A percentile compares a stretch with the other conserved stretches of the same genome.
Evolutionary conservation across 2,888 invertebrate species (phyloP).

Genomic region (Creontiades dilutus): DNA sequence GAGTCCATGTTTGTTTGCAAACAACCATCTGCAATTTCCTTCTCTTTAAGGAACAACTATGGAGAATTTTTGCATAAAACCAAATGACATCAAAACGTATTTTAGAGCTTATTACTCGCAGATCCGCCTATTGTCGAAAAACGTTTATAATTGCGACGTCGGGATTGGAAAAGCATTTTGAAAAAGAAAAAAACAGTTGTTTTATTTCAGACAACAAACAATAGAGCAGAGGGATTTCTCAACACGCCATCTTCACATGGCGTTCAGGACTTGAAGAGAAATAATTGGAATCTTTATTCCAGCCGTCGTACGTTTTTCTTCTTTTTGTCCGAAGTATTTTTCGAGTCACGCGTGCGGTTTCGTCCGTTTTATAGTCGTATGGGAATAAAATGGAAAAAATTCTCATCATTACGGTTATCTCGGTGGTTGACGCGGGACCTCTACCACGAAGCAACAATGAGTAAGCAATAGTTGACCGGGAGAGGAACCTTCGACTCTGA

Average conservation of each 20-base stretch:
- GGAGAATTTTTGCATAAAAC: no score
- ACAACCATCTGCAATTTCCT: no score
- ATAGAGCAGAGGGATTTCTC: slow-evolving; percentile 17
- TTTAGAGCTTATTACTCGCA: no score
- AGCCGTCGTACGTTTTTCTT: background rate
- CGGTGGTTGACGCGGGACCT: background rate
- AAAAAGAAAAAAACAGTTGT: background rate
- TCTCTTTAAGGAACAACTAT: no score
- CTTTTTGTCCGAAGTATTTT: background rate
- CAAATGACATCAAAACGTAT: no score
- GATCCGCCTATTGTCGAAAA: background rate
- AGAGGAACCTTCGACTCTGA: no score
- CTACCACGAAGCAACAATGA: background rate
- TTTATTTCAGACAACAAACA: background rate
- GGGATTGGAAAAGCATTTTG: slow-evolving; percentile 7
- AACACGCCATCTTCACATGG: slow-evolving; percentile 22
- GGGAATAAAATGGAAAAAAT: slow-evolving; percentile 8
- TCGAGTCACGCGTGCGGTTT: background rate
- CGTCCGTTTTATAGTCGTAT: background rate
- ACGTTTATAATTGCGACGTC: background rate
- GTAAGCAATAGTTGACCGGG: background rate
- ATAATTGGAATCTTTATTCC: slow-evolving; percentile 20
- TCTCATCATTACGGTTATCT: background rate
- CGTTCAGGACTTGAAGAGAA: slow-evolving; percentile 7
- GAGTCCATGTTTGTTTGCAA: no score